Percentiles rank a stretch among this genome's conserved stretches.
These are phyloP conservation scores for Catharus fuscescens DNA, from an alignment of 2,113 vertebrate species.

Conservation along the genomic window DNA sequence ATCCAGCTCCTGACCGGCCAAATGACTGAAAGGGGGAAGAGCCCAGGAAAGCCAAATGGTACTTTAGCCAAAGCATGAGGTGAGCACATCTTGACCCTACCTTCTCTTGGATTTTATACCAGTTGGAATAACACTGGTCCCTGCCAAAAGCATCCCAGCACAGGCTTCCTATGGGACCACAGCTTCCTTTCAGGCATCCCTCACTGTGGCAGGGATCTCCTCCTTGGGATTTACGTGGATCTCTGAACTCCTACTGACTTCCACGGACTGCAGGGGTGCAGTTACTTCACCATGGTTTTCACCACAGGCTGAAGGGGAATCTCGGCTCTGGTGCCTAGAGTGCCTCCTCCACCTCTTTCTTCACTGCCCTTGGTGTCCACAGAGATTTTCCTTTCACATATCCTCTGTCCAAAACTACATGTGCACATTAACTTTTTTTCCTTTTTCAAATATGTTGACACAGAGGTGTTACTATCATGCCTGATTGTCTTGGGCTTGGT, in stretches of 20 bases:
- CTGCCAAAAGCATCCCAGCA: neutral
- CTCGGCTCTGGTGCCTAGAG: neutral
- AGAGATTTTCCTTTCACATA: neutral
- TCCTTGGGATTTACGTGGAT: neutral
- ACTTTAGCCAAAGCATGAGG: neutral
- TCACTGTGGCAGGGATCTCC: neutral
- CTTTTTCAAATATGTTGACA: neutral
- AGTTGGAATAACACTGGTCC: accelerated
- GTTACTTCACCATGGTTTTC: neutral
- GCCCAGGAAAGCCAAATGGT: neutral
- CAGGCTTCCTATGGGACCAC: neutral
- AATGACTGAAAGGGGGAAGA: neutral
- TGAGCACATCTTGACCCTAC: neutral
- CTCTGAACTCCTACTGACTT: neutral
- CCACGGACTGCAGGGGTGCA: neutral
- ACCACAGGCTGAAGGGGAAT: neutral
- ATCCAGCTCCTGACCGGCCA: neutral
- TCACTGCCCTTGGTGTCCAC: neutral
- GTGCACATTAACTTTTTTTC: neutral
- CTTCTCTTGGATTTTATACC: neutral
- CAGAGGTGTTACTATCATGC: neutral
- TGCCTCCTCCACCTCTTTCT: accelerated
- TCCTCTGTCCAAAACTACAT: neutral
- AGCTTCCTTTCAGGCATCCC: neutral
- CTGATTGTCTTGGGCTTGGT: neutral